Percentiles rank a stretch among this genome's conserved stretches.
These are phyloP conservation scores for western clawed frog (Xenopus tropicalis) DNA, from an alignment of 2,113 vertebrate genomes.

Conservation along the genomic window UCB_Xtro_10.0 CM004448.2:57597001-57597500, in stretches of 20 bases:
- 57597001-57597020: conserved; percentile 99
- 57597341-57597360: conserved; percentile 69
- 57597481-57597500: conserved; percentile 83
- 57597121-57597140: conserved; percentile 99
- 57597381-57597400: conserved; percentile 64
- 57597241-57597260: conserved; percentile 94
- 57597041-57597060: conserved; percentile 99
- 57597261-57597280: conserved; percentile 87
- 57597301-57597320: conserved; percentile 72
- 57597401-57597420: conserved; percentile 65
- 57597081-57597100: conserved; percentile 99
- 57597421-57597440: conserved; percentile 72
- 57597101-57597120: conserved; percentile 99
- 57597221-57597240: conserved; percentile 92
- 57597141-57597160: conserved; percentile 99
- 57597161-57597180: conserved; percentile 99
- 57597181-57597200: conserved; percentile 99
- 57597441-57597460: conserved; percentile 72
- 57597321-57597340: conserved; percentile 74
- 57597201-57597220: conserved; percentile 92
- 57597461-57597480: conserved; percentile 79
- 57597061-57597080: conserved; percentile 99
- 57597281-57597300: conserved; percentile 79
- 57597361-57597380: conserved; percentile 73
- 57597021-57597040: conserved; percentile 99